phyloP scores from a whole-genome alignment of 1,140 invertebrate species.

The Lamellibrachia luymesi region DNA sequence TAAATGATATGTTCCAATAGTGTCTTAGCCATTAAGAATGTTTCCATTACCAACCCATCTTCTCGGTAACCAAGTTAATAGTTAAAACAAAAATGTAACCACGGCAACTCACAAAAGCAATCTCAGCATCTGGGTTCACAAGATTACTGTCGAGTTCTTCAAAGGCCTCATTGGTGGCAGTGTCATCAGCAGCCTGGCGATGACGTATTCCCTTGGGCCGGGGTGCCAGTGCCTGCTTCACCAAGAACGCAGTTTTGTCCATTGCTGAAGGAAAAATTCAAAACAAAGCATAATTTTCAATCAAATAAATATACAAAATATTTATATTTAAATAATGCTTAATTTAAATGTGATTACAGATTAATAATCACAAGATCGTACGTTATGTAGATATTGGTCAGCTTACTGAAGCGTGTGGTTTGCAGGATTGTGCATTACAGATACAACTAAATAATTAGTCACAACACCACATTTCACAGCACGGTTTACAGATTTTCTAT shows the following conservation, averaged over 20 bases:
- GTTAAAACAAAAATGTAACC: no score
- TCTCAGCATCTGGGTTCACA: neutral
- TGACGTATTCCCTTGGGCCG: neutral
- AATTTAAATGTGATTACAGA: no score
- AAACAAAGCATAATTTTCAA: neutral
- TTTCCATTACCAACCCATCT: no score
- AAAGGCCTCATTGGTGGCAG: neutral
- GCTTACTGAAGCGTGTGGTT: no score
- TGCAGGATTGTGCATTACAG: no score
- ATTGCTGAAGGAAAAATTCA: neutral
- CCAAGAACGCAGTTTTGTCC: neutral
- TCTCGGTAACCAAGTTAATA: no score
- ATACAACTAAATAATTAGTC: neutral
- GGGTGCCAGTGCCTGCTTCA: neutral
- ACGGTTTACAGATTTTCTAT: neutral
- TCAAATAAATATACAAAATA: no score
- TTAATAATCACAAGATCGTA: no score
- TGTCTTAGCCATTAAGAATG: no score
- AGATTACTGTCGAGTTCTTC: neutral
- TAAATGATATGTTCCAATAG: no score
- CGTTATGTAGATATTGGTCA: no score
- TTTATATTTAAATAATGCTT: neutral
- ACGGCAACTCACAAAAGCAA: neutral
- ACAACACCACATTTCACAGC: no score
- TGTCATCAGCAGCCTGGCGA: neutral